These are phyloP conservation scores for Octomys mimax DNA, from an alignment of 2,797 vertebrate species.

Conservation along the genomic window DNA sequence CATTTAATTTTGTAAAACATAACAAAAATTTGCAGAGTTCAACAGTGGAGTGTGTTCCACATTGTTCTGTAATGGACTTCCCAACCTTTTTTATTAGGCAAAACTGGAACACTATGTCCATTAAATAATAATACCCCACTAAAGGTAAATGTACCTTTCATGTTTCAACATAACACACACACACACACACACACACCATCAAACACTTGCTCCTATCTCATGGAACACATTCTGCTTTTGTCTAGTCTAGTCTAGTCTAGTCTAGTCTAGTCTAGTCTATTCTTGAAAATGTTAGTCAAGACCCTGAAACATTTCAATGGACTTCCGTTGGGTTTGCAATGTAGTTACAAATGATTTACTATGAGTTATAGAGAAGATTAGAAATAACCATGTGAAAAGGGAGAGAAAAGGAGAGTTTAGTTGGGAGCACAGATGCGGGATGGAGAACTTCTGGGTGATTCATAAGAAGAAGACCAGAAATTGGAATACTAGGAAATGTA, in stretches of 20 bases:
- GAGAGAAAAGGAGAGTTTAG: neutral
- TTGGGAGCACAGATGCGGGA: neutral
- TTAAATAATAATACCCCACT: neutral
- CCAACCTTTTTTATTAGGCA: neutral
- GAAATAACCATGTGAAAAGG: neutral
- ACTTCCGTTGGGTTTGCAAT: neutral
- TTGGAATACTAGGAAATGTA: neutral
- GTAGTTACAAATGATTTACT: neutral
- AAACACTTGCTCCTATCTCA: neutral
- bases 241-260: neutral
- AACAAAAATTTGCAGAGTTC: neutral
- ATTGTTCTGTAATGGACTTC: neutral
- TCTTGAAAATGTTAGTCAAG: neutral
- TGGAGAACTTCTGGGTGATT: neutral
- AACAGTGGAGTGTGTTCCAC: neutral
- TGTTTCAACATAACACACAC: neutral
- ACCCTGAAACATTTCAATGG: neutral
- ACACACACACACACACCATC: no score
- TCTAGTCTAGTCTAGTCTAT: neutral
- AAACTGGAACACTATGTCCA: neutral
- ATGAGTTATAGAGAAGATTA: neutral
- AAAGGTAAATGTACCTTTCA: neutral
- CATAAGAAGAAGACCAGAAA: neutral
- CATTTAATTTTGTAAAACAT: neutral
- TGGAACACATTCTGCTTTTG: neutral